phyloP scores from a whole-genome alignment of 1,140 invertebrate species.

The Drosophila quadrilineata region DNA sequence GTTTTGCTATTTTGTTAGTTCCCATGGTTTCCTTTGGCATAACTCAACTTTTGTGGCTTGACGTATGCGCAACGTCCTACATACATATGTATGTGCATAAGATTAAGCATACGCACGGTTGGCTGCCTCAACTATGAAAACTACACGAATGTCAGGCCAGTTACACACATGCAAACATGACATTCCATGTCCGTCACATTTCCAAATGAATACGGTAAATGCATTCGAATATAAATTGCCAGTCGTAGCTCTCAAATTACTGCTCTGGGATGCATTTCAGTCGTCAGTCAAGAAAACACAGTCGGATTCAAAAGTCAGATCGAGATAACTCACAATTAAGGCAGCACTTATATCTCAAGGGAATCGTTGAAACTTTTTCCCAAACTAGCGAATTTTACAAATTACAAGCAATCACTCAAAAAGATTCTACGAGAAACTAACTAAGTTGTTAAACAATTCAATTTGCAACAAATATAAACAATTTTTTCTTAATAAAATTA shows the following conservation, averaged over 20 bases:
- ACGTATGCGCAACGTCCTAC: conserved; percentile 49
- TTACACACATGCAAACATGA: conserved; percentile 16
- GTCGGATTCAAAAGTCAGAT: conserved; percentile 3
- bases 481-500: conserved; percentile 1
- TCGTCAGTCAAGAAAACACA: too few species aligned
- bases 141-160: conserved; percentile 36
- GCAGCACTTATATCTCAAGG: background rate
- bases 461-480: background rate
- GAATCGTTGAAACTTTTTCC: conserved; percentile 1
- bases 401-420: conserved; percentile 26
- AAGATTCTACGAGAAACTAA: background rate
- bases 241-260: conserved; percentile 16
- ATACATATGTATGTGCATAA: conserved; percentile 58
- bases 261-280: background rate
- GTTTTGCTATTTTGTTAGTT: conserved; percentile 28
- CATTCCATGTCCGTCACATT: conserved; percentile 19
- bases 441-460: background rate
- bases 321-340: conserved; percentile 32
- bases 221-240: conserved; percentile 34
- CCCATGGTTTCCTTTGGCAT: conserved; percentile 32
- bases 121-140: conserved; percentile 30
- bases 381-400: conserved; percentile 23
- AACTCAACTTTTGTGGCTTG: conserved; percentile 68
- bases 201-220: conserved; percentile 7
- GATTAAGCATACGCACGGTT: conserved; percentile 62